Percentiles rank a stretch among this genome's conserved stretches.
Evolutionary conservation across 1,140 invertebrate genomes (phyloP).

Genomic region (Apis laboriosa): DNA sequence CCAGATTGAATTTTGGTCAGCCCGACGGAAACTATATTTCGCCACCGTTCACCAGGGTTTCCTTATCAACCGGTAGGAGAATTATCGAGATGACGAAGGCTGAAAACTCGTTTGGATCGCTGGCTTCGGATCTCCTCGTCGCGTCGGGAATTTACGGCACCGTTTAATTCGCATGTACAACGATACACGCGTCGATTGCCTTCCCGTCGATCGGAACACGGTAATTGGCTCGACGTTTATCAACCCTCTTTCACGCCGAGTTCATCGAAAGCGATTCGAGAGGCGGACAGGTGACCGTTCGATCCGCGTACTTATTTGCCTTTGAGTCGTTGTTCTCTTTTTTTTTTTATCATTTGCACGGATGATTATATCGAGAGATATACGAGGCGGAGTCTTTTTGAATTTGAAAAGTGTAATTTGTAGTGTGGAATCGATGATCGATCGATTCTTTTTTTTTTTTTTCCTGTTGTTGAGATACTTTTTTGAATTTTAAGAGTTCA

Average conservation of each 20-base stretch:
- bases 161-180: not conserved
- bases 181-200: not conserved
- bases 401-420: too few relatives aligned
- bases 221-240: conserved; percentile 18
- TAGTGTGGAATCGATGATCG: too few relatives aligned
- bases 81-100: not conserved
- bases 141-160: not conserved
- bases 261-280: not conserved
- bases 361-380: not conserved
- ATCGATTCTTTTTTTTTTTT: too few relatives aligned
- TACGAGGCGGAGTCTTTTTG: not conserved
- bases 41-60: not conserved
- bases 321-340: not conserved
- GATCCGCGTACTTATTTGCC: not conserved
- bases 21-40: not conserved
- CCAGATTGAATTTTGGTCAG: not conserved
- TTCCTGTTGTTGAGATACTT: too few relatives aligned
- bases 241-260: not conserved
- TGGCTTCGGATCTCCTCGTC: not conserved
- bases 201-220: not conserved
- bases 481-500: too few relatives aligned
- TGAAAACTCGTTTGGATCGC: not conserved
- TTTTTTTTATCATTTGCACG: not conserved
- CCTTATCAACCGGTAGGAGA: not conserved
- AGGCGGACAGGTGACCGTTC: not conserved